Conservation (phyloP, 2,113 vertebrate species). For the Sakesphorus luctuosus region DNA sequence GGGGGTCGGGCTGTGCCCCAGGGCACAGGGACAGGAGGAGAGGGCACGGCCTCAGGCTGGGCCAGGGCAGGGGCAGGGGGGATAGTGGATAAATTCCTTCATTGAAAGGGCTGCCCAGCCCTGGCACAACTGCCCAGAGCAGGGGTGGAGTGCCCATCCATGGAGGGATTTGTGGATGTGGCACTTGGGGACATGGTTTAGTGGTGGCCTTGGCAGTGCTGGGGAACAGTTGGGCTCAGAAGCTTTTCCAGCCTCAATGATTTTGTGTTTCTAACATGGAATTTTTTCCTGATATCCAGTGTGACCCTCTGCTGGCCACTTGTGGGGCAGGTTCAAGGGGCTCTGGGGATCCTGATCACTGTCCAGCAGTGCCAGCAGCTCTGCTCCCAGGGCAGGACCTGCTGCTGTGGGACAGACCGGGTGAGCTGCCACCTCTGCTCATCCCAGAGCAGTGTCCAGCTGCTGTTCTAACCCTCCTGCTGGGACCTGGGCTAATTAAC, state of each 20-base stretch:
- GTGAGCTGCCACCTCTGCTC: not conserved
- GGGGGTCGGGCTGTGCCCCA: not conserved
- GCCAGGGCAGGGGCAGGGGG: not conserved
- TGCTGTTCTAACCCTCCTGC: not conserved
- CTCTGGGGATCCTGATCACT: not conserved
- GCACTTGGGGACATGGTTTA: accelerated
- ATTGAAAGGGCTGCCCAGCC: not conserved
- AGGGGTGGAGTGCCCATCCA: not conserved
- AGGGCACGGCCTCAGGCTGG: not conserved
- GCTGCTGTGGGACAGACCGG: accelerated
- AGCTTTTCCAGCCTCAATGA: accelerated
- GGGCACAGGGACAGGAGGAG: not conserved
- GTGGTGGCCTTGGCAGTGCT: not conserved
- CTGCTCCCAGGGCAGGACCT: not conserved
- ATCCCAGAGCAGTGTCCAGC: accelerated
- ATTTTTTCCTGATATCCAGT: not conserved
- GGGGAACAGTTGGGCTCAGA: not conserved
- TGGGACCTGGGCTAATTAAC: not conserved
- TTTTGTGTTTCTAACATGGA: not conserved
- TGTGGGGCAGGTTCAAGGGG: not conserved
- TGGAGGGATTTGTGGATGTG: not conserved
- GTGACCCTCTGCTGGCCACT: not conserved
- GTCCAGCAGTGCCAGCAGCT: not conserved
- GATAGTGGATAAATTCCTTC: not conserved
- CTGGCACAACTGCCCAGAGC: not conserved